Base-by-base conservation (phyloP, 1,140 invertebrate genomes). In the Philopotamus ludificatus region DNA sequence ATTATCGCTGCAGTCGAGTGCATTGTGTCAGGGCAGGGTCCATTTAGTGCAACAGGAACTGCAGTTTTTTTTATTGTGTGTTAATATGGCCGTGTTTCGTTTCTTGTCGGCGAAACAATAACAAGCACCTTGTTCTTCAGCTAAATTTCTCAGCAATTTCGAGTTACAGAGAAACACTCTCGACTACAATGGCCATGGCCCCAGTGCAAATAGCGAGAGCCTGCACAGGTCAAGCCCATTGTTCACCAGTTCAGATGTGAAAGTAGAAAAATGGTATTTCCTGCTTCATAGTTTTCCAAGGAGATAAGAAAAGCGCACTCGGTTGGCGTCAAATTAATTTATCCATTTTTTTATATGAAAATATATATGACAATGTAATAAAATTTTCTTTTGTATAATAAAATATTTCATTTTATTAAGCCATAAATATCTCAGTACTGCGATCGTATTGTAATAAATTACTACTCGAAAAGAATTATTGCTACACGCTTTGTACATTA, bases 101-200 rank as follows among this genome's bases (percentile, higher is more conserved):
- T n/a, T n/a, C n/a, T n/a, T n/a, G n/a, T n/a, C n/a, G n/a, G n/a
- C 21, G 58, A 44, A 53, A 63, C 61, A 63, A 63, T 63, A 53
- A 57, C 54, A 22, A 42, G 23, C 44, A 8, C 21, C 42, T 7
- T 21, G 16, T 15, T 7, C 34, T 18, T 10, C 41, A 26, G 21
- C 3, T 41, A 28, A 63, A 63, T 63, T 45, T 63, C 61, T 44
- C 49, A 54, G 61, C 51, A 63, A 63, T 63, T 63, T 63, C 9
- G 53, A 8, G 28, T 15, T 26, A 34, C 39, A 41, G 54, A 10
- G 39, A 39, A 42, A 41, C n/a, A 2, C 26, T 22, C 18, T 10
- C 39, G 25, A 42, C 50, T n/a, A 53, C 60, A 54, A 54, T 54
- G 61, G 60, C 16, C 9, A 3, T 15, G 28, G 60, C 25, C 49